Conservation (phyloP, 2,888 invertebrate genomes). For the Lamellibrachia satsuma region DNA sequence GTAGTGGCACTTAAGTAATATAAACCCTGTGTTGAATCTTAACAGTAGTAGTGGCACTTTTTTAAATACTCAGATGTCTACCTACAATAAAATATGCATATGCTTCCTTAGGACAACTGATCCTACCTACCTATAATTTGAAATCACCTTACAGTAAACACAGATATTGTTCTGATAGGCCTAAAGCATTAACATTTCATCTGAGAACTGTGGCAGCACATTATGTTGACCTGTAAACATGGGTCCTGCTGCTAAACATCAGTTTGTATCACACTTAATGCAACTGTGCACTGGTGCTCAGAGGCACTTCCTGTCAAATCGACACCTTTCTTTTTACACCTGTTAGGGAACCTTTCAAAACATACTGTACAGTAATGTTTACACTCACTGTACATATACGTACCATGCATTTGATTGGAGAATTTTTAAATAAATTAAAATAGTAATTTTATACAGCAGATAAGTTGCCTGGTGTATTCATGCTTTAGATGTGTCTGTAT, state of each 20-base stretch:
- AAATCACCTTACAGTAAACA: too few relatives aligned
- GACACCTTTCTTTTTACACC: not conserved
- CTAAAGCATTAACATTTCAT: not conserved
- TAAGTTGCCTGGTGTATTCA: not conserved
- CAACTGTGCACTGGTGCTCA: not conserved
- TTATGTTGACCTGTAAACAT: not conserved
- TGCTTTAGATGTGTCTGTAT: not conserved
- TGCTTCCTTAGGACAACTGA: too few relatives aligned
- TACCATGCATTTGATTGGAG: not conserved
- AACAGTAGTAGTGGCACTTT: too few relatives aligned
- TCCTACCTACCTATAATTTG: too few relatives aligned
- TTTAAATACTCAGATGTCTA: too few relatives aligned
- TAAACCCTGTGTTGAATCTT: too few relatives aligned
- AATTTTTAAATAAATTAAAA: not conserved
- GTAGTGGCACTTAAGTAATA: too few relatives aligned
- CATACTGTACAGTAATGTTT: not conserved
- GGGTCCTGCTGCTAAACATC: not conserved
- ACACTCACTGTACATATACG: not conserved
- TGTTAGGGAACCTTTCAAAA: not conserved
- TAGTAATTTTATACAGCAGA: not conserved
- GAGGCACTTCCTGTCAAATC: not conserved
- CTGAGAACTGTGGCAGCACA: not conserved
- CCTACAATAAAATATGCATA: too few relatives aligned
- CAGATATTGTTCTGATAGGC: too few relatives aligned
- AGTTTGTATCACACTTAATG: not conserved